A percentile compares a stretch with the other conserved stretches of the same genome.
These are phyloP conservation scores for Rotaria magnacalcarata DNA, from an alignment of 2,888 invertebrate species.

Conservation along the genomic window DNA sequence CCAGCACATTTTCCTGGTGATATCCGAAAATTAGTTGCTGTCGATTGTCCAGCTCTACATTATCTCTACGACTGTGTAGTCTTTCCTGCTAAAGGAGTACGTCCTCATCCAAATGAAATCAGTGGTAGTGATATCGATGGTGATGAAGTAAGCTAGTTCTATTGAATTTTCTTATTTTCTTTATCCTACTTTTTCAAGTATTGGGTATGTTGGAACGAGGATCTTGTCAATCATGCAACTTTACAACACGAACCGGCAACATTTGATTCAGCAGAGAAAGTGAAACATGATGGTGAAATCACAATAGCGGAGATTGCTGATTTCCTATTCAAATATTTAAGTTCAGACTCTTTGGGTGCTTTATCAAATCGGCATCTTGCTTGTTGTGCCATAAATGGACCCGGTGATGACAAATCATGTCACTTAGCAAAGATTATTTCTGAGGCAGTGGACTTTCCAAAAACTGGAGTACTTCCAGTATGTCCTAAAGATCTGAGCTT, in stretches of 20 bases:
- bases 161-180: not conserved
- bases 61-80: not conserved
- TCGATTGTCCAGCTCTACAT: not conserved
- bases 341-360: not conserved
- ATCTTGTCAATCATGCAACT: not conserved
- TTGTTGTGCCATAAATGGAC: not conserved
- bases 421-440: not conserved
- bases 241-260: not conserved
- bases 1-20: not conserved
- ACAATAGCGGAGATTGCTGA: not conserved
- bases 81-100: not conserved
- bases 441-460: not conserved
- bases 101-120: conserved; percentile 7
- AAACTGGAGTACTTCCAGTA: not conserved
- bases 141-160: not conserved
- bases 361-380: not conserved
- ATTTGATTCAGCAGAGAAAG: not conserved
- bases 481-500: not conserved
- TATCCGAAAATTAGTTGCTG: not conserved
- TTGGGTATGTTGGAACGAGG: not conserved
- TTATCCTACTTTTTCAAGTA: not conserved
- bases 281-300: not conserved
- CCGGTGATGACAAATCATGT: not conserved
- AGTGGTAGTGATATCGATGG: conserved; percentile 28
- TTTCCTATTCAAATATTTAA: not conserved